Conservation (phyloP, 2,797 vertebrate genomes). For the Margarornis squamiger region DNA sequence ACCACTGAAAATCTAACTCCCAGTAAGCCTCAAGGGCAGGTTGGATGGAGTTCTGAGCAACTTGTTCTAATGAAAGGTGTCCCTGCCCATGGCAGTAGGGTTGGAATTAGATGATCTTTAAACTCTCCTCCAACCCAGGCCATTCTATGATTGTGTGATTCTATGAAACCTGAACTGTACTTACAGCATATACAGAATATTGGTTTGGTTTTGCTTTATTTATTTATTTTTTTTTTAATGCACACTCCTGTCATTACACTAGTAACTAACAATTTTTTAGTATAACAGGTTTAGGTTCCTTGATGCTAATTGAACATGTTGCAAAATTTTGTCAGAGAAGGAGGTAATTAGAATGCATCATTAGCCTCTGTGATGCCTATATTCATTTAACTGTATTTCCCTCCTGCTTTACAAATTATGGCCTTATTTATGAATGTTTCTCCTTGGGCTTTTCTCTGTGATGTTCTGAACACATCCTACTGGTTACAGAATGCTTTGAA, state of each 20-base stretch:
- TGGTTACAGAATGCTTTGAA: background rate
- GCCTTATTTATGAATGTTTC: background rate
- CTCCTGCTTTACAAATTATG: background rate
- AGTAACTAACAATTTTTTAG: background rate
- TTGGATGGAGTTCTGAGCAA: accelerated
- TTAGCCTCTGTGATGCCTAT: background rate
- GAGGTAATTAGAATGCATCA: background rate
- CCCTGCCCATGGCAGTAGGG: background rate
- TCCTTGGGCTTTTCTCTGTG: background rate
- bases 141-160: background rate
- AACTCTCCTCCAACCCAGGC: no score
- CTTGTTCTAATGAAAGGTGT: background rate
- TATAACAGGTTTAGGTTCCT: background rate
- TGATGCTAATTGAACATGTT: background rate
- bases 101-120: background rate
- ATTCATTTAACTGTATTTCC: background rate
- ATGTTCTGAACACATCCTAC: background rate
- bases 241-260: accelerated
- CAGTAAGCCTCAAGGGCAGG: background rate
- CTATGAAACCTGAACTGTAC: background rate
- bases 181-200: background rate
- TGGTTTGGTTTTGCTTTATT: background rate
- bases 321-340: background rate
- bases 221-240: background rate
- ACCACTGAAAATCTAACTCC: background rate